These are phyloP conservation scores for Agrochola macilenta DNA, from an alignment of 2,888 invertebrate genomes.

Conservation along the genomic window DNA sequence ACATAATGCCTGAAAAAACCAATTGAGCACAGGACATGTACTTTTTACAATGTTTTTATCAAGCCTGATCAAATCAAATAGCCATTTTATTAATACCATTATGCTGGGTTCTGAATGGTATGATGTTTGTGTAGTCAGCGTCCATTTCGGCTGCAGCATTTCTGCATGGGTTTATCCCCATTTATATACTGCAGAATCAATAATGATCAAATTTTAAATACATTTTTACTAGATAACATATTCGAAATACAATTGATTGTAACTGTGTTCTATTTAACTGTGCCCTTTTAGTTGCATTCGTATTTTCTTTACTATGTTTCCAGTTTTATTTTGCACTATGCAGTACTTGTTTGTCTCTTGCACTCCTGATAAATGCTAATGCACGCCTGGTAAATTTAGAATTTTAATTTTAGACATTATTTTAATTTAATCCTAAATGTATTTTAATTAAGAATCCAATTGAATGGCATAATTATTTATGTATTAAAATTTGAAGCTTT, in stretches of 20 bases:
- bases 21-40: slow-evolving; percentile 38
- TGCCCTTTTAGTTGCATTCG: slow-evolving; percentile 24
- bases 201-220: slow-evolving; percentile 44
- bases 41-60: slow-evolving; percentile 46
- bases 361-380: slow-evolving; percentile 77
- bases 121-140: slow-evolving; percentile 33
- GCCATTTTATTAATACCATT: slow-evolving; percentile 26
- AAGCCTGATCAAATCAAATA: slow-evolving; percentile 46
- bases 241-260: slow-evolving; percentile 21
- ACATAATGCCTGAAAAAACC: slow-evolving; percentile 26
- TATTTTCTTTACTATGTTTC: slow-evolving; percentile 18
- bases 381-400: slow-evolving; percentile 81
- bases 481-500: slow-evolving; percentile 83
- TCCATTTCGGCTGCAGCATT: slow-evolving; percentile 28
- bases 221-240: slow-evolving; percentile 23
- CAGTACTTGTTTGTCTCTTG: slow-evolving; percentile 70
- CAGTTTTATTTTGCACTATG: slow-evolving; percentile 30
- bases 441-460: slow-evolving; percentile 87
- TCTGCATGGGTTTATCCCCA: not conserved
- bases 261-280: slow-evolving; percentile 24
- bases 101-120: slow-evolving; percentile 41
- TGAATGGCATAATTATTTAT: slow-evolving; percentile 81
- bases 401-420: slow-evolving; percentile 82
- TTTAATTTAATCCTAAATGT: slow-evolving; percentile 83
- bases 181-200: slow-evolving; percentile 39